Conservation (phyloP, 2,888 invertebrate species). For the Tethea ocularis region DNA sequence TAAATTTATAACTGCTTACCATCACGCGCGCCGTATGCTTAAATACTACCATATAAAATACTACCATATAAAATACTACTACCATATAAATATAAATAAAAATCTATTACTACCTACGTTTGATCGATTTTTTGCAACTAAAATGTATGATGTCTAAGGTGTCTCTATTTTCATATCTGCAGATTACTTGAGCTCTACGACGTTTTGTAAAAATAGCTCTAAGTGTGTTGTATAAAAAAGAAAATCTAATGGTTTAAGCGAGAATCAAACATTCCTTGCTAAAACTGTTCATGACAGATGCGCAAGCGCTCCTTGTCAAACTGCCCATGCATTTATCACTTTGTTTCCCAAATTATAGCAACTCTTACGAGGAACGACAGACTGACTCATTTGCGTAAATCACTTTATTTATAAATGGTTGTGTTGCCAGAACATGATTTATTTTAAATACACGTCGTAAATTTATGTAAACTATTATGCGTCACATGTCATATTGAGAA, state of each 20-base stretch:
- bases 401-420: conserved; percentile 3
- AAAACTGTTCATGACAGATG: conserved; percentile 1
- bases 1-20: no score
- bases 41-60: no score
- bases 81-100: no score
- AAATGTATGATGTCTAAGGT: no score
- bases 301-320: neutral
- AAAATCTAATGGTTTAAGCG: neutral
- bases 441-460: conserved; percentile 2
- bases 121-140: no score
- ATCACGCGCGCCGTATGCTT: no score
- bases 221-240: neutral
- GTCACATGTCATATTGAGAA: neutral
- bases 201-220: neutral
- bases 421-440: conserved; percentile 4
- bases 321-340: conserved; percentile 5
- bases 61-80: no score
- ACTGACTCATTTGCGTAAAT: conserved; percentile 2
- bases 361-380: conserved; percentile 6
- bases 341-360: conserved; percentile 4
- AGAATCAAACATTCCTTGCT: conserved; percentile 1
- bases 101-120: no score
- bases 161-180: neutral
- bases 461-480: conserved; percentile 6
- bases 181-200: neutral